Evolutionary conservation across 2,113 vertebrate species (phyloP), one percentile per base, ranked within the genome.

Genomic region (Corythoichthys intestinalis): DNA sequence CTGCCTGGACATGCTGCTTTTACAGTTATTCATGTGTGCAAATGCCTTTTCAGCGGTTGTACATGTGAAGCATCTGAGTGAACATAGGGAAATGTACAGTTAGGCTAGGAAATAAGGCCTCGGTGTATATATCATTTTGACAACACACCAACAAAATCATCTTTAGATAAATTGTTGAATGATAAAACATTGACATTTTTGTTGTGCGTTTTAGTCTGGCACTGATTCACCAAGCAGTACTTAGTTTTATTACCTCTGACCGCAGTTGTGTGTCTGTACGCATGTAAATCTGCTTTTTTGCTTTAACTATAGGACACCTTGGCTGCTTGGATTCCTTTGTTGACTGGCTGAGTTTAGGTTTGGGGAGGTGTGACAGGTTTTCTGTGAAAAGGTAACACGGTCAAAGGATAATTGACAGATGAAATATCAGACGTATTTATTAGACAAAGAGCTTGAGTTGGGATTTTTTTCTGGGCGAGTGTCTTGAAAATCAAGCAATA

Each of bases 401-500:
- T 54, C 67, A 76, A 65, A 71, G 69, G 71, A 81, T 82, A 61
- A 80, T 84, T 79, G 77, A 78, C 61, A 53, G 69, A 75, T 80
- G 79, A 74, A 67, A 74, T 87, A 87, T 71, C 72, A 72, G 85
- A 77, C 66, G 78, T 78, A 72, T 56, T 39, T 35, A 85, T 82
- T 80, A 68, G 63, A 75, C 78, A 84, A 78, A 79, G 80, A 67
- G 76, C 73, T 82, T 80, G 71, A 85, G 4, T 44, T 9, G 9
- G 3, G 9, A 17, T 20, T 44, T 44, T 12, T 20, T 44, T 10
- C n/a, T 6, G 4, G 12, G n/a, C n/a, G 4, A 46, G 13, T 6
- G 11, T 2, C 61, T 28, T 63, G 52, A 87, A 86, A 89, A 88
- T 88, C 84, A 90, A 89, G 88, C 87, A 85, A 87, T 86, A 91